Percentiles rank a stretch among this genome's conserved stretches.
These are phyloP conservation scores for Otis tarda DNA, from an alignment of 2,113 vertebrate species.

Conservation along the genomic window DNA sequence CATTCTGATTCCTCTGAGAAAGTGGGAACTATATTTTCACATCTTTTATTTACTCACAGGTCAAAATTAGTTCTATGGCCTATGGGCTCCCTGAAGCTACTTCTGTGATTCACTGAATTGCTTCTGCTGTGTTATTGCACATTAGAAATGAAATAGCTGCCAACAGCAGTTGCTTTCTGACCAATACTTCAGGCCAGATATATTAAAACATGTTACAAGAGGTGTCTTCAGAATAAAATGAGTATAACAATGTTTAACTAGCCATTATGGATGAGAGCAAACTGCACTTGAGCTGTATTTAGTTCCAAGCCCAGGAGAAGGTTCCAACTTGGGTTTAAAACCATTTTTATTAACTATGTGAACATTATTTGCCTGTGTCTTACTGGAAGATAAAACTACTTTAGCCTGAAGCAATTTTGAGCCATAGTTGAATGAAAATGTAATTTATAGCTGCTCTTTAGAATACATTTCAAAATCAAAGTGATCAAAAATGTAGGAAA, in stretches of 20 bases:
- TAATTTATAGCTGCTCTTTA: not conserved
- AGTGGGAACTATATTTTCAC: constrained; percentile 7
- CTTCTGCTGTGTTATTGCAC: constrained; percentile 35
- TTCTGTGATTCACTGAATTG: constrained; percentile 38
- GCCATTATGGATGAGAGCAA: not conserved
- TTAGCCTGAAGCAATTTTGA: not conserved
- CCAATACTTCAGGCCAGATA: not conserved
- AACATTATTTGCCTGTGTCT: not conserved
- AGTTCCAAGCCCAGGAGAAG: not conserved
- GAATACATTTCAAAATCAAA: not conserved
- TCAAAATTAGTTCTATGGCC: constrained; percentile 52
- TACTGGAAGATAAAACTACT: not conserved
- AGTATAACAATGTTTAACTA: not conserved
- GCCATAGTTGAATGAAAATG: not conserved
- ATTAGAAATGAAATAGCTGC: constrained; percentile 30
- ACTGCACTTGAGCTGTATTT: not conserved
- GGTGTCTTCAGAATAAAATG: not conserved
- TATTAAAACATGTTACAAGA: not conserved
- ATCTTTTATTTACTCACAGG: constrained; percentile 48
- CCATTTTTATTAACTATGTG: not conserved
- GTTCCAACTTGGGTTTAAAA: not conserved
- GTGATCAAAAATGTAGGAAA: not conserved
- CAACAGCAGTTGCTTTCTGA: constrained; percentile 26
- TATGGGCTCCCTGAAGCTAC: constrained; percentile 49
- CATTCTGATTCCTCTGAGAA: constrained; percentile 24